phyloP scores from a whole-genome alignment of 53 echinoderm and acorn worm species.

The Henricia sp. region DNA sequence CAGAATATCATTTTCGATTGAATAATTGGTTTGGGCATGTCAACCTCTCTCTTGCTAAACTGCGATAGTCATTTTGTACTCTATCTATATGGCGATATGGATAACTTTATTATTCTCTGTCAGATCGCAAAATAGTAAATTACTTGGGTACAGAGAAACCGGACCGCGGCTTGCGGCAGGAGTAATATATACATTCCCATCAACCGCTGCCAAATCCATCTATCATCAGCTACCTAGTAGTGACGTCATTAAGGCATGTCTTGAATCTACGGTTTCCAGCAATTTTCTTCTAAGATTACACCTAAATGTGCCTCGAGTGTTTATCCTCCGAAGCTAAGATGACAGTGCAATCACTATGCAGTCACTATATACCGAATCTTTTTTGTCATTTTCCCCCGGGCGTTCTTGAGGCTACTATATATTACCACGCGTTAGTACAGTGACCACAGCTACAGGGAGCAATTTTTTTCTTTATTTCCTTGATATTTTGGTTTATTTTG shows the following conservation, averaged over 20 bases:
- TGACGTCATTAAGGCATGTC: conserved; percentile 51
- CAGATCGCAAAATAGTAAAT: conserved; percentile 22
- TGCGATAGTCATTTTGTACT: background rate
- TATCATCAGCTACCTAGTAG: conserved; percentile 16
- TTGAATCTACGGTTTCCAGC: conserved; percentile 40
- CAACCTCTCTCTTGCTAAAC: no score
- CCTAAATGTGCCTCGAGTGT: conserved; percentile 29
- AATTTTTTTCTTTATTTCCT: no score
- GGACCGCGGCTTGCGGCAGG: background rate
- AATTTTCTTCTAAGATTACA: conserved; percentile 58
- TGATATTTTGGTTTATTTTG: no score
- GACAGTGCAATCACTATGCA: background rate
- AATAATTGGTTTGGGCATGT: no score
- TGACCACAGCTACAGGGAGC: no score
- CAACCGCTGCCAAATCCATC: background rate
- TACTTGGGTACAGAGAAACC: conserved; percentile 13
- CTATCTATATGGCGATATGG: conserved; percentile 9
- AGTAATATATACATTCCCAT: background rate
- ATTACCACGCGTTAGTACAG: no score
- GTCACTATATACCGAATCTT: no score
- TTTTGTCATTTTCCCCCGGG: no score
- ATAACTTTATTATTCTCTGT: conserved; percentile 42
- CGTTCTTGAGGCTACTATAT: no score
- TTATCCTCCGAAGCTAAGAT: conserved; percentile 28
- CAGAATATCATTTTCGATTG: no score